Base-by-base conservation (phyloP, 1,140 invertebrate genomes). In the Tetranychus cinnabarinus region DNA sequence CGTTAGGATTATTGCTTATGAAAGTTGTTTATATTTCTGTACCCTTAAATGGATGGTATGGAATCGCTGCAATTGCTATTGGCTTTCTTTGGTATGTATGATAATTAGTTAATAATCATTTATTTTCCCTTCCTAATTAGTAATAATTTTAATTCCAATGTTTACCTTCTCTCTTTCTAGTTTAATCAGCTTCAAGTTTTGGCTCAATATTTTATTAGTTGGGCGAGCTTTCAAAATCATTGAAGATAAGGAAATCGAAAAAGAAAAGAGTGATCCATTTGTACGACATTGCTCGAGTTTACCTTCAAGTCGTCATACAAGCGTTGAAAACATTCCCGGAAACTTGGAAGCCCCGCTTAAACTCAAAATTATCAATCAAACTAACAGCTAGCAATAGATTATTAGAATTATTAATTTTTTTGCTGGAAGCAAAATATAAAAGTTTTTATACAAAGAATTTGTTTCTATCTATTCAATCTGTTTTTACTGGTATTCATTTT, bases 151-250 rank as follows among this genome's bases (percentile, higher is more conserved):
- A 52, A 58, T 45, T 8, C 2, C 8, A 35, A 54, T 33, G 42
- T 12, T 34, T 42, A 42, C 69, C 33, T 61, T 66, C 66, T 12
- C 61, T 31, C 46, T 64, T 70, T 70, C 58, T 66, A 76, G 75
- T 68, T 73, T 96, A 15, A 75, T 86, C 61, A 80, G 85, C 1
- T 76, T 89, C 63, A 81, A 91, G 66, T 78, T 96, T 15, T 75
- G 91, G 6, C 85, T 84, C 64, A 91, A 85, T 62, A 80, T 97
- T 23, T 77, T 89, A 15, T 82, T 96, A 15, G 73, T 97, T 48
- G 89, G 90, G 0, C 82, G 82, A 67, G 88, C 89, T 0, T 89
- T 87, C 69, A 80, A 86, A 67, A 73, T 90, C 35, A 90, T 93
- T 67, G 74, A 80, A 42, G 79, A 82, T 56, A 83, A 88, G 69